Base-by-base conservation (phyloP, 2,113 vertebrate species). In the Zosterops lateralis region DNA sequence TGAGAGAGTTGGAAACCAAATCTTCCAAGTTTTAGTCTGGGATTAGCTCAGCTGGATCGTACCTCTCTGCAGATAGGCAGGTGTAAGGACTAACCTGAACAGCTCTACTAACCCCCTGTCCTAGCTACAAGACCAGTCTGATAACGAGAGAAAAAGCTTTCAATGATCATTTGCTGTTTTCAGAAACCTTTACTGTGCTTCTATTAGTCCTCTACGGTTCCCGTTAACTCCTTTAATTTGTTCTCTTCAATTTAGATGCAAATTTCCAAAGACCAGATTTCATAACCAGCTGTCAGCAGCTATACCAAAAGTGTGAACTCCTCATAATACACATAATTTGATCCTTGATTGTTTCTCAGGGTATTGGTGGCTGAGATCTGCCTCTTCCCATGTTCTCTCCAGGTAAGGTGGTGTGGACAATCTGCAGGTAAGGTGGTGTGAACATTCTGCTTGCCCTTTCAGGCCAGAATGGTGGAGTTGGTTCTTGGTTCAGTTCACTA, bases 291-390 rank as follows among this genome's bases (percentile, higher is more conserved):
- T 75, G 5, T 68, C 61, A 78, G 44, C 19, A 64, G 11, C 29
- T 53, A 16, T 20, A 18, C 17, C 26, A 50, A 56, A 81, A 79
- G 10, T 31, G 22, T 8, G n/a, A 68, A 38, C 12, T 45, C 28
- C 31, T 79, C 24, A 20, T 4, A 34, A 16, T 13, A 32, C 6
- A 22, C 2, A 1, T 32, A 6, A 19, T 32, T 88, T 70, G 25
- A 64, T 48, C 31, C 18, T 31, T 44, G 18, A 1, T 0, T 0
- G 2, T 29, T 78, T n/a, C 36, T 51, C 24, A 40, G 25, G 5
- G 16, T 32, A 3, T 16, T 36, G 14, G 26, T 56, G 61, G 3
- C 40, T 78, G 44, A 19, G 28, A 45, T 25, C 22, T 82, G 25
- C 11, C 28, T 1, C 0, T 68, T 84, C 31, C 31, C 28, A 6